phyloP scores from a whole-genome alignment of 2,113 vertebrate genomes.

The Stigmatopora argus region DNA sequence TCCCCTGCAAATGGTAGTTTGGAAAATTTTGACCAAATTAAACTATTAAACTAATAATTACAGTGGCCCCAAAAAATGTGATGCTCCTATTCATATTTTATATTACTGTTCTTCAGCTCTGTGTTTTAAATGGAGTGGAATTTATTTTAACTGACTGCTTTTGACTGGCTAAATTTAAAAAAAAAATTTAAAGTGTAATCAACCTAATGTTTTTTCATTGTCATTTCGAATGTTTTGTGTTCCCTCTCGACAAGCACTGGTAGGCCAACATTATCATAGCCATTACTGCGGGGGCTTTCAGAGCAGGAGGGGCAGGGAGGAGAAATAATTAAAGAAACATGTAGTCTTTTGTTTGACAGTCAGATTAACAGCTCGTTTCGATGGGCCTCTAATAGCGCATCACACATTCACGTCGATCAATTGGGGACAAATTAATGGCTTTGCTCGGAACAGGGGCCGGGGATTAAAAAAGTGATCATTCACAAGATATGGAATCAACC shows the following conservation, averaged over 20 bases:
- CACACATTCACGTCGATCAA: slow-evolving; percentile 41
- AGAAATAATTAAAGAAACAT: slow-evolving; percentile 40
- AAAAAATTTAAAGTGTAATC: not conserved
- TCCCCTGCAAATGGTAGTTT: no score
- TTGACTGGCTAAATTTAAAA: not conserved
- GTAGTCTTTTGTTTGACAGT: slow-evolving; percentile 56
- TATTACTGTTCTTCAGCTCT: no score
- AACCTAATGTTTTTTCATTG: not conserved
- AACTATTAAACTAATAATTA: no score
- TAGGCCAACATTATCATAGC: slow-evolving; percentile 51
- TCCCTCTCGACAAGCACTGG: not conserved
- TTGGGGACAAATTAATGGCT: slow-evolving; percentile 35
- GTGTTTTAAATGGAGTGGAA: no score
- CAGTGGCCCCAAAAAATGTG: no score
- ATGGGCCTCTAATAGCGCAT: slow-evolving; percentile 40
- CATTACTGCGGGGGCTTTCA: slow-evolving; percentile 24
- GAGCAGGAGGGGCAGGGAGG: not conserved
- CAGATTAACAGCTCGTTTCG: slow-evolving; percentile 62
- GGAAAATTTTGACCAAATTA: no score
- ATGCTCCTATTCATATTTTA: no score
- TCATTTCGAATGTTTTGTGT: not conserved
- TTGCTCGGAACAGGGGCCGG: not conserved
- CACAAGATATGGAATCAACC: not conserved
- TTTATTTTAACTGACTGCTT: not conserved
- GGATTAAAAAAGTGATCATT: not conserved